Base-by-base conservation (phyloP, 2,113 vertebrate genomes). In the Oenanthe oenanthe region DNA sequence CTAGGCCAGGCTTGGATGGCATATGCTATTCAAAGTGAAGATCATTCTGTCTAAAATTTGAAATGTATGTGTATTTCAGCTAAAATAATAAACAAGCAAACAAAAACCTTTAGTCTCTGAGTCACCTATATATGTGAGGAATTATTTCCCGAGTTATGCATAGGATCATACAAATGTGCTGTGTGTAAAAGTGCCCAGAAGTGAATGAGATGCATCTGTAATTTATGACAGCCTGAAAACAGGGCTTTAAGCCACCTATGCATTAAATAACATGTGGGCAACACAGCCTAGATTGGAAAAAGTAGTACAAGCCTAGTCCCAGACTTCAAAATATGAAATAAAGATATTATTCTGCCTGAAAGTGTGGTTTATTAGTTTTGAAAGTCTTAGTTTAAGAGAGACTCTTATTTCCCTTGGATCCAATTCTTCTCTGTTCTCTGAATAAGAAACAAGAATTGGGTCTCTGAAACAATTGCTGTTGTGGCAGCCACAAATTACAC, bases 371-470 rank as follows among this genome's bases (percentile, higher is more conserved):
- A 89, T 93, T 93, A 61, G 57, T 85, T 89, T 78, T 61, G 68
- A 78, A 92, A 78, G 29, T 70, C 66, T 81, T 75, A 21, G 57
- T 87, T 92, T 78, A 81, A 81, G 76, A 71, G n/a, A 71, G 57
- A 81, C 29, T 89, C 73, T 85, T 92, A 92, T 92, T 97, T 87
- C 84, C 89, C 86, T 72, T 92, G 89, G 77, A 93, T 81, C 50
- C 61, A 85, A 9, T 86, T 81, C 43, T 50, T 78, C 68, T 80
- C 57, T 75, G 28, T 67, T 96, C 48, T 63, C 68, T 77, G 71
- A 94, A 88, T 66, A 65, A 71, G 80, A 85, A 87, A 47, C 45
- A 78, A 87, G 86, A 91, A 24, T 14, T 26, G 9, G 7, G 32
- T 84, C 42, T 95, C 80, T 82, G 45, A 87, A 91, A 91, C 57